Conservation (phyloP, 30 jellyfish, hydroid and myxozoan genomes). For the Rhopilema esculentum region DNA sequence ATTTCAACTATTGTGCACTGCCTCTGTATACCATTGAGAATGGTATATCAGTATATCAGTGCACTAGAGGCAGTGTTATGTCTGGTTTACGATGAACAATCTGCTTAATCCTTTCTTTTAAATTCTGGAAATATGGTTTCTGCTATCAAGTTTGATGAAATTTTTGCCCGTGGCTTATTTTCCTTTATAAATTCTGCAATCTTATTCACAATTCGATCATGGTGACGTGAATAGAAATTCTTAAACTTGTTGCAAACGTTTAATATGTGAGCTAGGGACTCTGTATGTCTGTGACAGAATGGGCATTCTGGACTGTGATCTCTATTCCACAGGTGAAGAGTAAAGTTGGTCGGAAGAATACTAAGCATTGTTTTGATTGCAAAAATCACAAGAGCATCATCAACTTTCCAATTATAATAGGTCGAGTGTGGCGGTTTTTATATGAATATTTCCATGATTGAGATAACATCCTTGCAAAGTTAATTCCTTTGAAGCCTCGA, state of each 20-base stretch:
- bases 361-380: neutral
- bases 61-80: too few species aligned
- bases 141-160: neutral
- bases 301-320: neutral
- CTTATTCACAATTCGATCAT: neutral
- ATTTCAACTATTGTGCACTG: neutral
- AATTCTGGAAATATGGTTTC: neutral
- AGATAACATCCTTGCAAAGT: neutral
- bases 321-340: neutral
- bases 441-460: neutral
- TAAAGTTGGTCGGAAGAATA: neutral
- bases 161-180: neutral
- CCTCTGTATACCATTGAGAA: neutral
- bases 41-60: too few species aligned
- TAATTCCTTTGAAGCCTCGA: neutral
- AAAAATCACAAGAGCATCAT: conserved; percentile 3
- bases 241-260: neutral
- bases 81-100: neutral
- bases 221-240: neutral
- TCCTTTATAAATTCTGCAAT: neutral
- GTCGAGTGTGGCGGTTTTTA: neutral
- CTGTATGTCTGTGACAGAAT: neutral
- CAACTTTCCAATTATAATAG: neutral
- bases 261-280: neutral
- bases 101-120: neutral